Evolutionary conservation across 2,113 vertebrate genomes (phyloP), one percentile per base, ranked within the genome.

Genomic region (Xyliphius kryptos): DNA sequence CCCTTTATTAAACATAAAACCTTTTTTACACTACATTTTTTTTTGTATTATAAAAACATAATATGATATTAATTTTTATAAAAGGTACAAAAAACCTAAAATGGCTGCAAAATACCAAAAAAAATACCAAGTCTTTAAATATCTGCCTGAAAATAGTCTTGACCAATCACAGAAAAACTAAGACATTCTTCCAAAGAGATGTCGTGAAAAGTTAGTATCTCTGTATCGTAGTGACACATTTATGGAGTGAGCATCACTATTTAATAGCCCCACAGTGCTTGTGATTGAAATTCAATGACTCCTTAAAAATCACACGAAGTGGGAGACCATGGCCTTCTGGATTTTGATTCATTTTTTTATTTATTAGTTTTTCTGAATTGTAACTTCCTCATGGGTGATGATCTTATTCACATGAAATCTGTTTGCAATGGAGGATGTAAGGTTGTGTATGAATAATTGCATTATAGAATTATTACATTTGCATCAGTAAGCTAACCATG

Each of bases 261-360:
- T 68, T 43, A 38, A 56, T 7, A 11, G 20, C 54, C 56, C 62
- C 46, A 40, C 7, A 38, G 55, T 44, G 50, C 26, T 46, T 62
- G 49, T 68, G 52, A 63, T 49, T 20, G 43, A 61, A 60, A 47
- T 63, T 40, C 50, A 43, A 26, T 49, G 37, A 55, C 46, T 20
- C 13, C 56, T 59, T 44, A 69, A 68, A 61, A 26, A 15, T 64
- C 40, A 49, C 19, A 12, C 26, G 20, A 56, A 8, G 13, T 61
- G 41, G 17, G 44, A 21, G 26, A 6, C 36, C 38, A n/a, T 14
- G 19, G 55, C 74, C 54, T 56, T 65, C 57, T 68, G 50, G 26
- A 55, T 67, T 54, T 20, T 40, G 44, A 65, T 40, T 65, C 52
- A 43, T 3, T 40, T 2, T 68, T 77, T 75, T 69, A 73, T 56